These are phyloP conservation scores for Drosophila paranaensis DNA, from an alignment of 2,888 invertebrate species.

Conservation along the genomic window DNA sequence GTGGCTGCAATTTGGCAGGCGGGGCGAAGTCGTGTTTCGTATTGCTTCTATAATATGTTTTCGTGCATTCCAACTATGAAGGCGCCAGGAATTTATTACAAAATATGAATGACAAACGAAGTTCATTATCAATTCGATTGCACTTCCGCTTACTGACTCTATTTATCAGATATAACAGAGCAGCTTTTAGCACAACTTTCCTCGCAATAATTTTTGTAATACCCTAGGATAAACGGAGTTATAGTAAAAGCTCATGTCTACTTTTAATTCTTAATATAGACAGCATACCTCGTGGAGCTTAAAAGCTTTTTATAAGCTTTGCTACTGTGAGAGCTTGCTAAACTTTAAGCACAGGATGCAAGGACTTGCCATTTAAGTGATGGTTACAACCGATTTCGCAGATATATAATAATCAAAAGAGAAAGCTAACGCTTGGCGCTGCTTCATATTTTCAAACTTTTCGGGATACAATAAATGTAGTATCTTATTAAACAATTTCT, in stretches of 20 bases:
- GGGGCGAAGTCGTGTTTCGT: conserved; percentile 25
- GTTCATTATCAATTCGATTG: background rate
- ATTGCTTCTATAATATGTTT: conserved; percentile 27
- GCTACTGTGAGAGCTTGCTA: background rate
- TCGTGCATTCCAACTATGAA: conserved; percentile 30
- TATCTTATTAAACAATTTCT: no score
- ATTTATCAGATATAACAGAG: background rate
- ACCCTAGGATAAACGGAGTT: background rate
- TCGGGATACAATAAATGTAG: no score
- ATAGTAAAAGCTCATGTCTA: background rate
- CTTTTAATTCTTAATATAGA: background rate
- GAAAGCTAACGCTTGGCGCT: no score
- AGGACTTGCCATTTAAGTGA: background rate
- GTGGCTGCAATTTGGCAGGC: conserved; percentile 20
- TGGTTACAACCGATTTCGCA: conserved; percentile 19
- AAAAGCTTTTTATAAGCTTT: conserved; percentile 28
- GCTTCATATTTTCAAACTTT: no score
- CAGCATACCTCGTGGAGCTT: background rate
- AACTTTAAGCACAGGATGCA: conserved; percentile 20
- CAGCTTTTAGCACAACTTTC: background rate
- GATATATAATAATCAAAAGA: no score
- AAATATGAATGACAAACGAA: background rate
- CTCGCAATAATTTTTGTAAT: background rate
- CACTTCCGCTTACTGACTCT: background rate
- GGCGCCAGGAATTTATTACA: conserved; percentile 32